Conservation (phyloP, 2,113 vertebrate species). For the Caloenas nicobarica region DNA sequence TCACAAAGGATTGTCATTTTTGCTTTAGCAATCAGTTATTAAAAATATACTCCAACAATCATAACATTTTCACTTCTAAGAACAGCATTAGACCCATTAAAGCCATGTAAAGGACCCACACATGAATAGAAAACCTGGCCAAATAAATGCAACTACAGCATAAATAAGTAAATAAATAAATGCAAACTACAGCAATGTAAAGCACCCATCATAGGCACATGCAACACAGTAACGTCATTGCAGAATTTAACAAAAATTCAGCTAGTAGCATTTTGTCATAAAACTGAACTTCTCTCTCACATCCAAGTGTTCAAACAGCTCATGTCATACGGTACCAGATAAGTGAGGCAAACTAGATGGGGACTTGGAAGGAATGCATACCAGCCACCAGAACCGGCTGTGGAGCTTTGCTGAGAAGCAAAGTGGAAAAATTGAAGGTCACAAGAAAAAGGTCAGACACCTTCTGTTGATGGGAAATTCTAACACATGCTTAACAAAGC, state of each 20-base stretch:
- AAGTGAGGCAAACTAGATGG: neutral
- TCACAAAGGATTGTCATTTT: neutral
- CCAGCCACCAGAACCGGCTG: neutral
- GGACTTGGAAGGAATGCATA: neutral
- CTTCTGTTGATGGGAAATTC: neutral
- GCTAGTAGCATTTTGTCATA: neutral
- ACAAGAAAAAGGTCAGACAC: neutral
- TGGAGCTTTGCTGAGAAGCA: neutral
- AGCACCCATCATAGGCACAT: fast-evolving
- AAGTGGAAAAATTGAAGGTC: neutral
- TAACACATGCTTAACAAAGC: neutral
- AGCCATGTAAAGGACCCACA: neutral
- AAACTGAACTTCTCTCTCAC: neutral
- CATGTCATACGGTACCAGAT: fast-evolving
- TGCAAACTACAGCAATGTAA: neutral
- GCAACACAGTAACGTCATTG: neutral
- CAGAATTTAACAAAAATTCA: neutral
- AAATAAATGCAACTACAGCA: neutral
- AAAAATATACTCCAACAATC: neutral
- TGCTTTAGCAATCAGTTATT: neutral
- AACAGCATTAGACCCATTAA: neutral
- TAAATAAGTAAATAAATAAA: neutral
- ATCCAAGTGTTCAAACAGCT: neutral
- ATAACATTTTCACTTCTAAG: neutral
- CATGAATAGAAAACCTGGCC: neutral